Evolutionary conservation across 1,140 invertebrate genomes (phyloP).

Genomic region (Cherax destructor): DNA sequence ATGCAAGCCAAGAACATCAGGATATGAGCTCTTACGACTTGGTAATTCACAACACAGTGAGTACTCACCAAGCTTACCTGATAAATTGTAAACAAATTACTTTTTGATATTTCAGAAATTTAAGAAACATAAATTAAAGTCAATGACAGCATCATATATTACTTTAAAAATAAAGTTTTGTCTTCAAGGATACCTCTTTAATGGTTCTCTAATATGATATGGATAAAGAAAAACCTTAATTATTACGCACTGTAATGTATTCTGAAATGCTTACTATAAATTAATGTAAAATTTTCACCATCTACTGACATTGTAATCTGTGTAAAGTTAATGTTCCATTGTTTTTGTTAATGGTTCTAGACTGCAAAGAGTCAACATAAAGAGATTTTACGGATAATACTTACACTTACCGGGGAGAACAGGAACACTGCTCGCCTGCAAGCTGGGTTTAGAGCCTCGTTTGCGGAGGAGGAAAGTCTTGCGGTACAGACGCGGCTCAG

Average conservation of each 20-base stretch:
- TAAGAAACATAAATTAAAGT: too few relatives aligned
- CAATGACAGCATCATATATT: not conserved
- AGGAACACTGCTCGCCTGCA: conserved; percentile 62
- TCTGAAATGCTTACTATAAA: not conserved
- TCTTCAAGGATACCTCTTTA: not conserved
- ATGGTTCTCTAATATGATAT: not conserved
- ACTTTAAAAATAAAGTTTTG: not conserved
- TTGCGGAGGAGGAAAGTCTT: conserved; percentile 63
- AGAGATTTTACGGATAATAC: not conserved
- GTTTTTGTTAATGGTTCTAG: not conserved
- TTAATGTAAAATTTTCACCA: not conserved
- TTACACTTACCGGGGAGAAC: conserved; percentile 54
- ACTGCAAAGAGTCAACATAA: not conserved
- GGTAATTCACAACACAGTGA: too few relatives aligned
- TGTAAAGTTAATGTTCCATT: not conserved
- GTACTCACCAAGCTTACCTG: too few relatives aligned
- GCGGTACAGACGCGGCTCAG: conserved; percentile 66
- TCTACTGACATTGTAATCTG: not conserved
- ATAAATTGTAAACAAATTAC: too few relatives aligned
- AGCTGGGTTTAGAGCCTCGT: conserved; percentile 56
- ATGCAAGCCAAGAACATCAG: too few relatives aligned
- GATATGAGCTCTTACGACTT: too few relatives aligned
- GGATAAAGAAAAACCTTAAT: not conserved
- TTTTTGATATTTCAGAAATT: too few relatives aligned
- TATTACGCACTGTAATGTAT: not conserved